Conservation (phyloP, 2,888 invertebrate species). For the Cenopis cana region DNA sequence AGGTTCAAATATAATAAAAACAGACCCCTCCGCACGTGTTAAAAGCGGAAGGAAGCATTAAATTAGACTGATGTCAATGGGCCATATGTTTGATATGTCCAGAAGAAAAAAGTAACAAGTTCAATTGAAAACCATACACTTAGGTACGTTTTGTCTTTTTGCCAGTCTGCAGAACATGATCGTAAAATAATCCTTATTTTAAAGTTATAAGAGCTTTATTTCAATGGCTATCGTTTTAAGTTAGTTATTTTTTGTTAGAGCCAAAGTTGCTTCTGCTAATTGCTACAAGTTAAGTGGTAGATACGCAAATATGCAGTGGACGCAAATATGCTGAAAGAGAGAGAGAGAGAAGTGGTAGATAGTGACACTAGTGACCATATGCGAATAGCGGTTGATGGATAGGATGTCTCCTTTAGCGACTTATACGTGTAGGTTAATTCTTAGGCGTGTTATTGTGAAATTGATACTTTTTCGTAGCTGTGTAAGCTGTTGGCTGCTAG, state of each 20-base stretch:
- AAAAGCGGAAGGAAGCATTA: constrained; percentile 66
- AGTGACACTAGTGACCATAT: constrained; percentile 15
- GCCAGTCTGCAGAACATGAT: background rate
- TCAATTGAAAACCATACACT: background rate
- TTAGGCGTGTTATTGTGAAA: no score
- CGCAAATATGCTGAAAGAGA: no score
- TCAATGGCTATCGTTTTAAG: background rate
- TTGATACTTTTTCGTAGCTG: no score
- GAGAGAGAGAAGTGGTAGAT: no score
- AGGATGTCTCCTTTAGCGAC: no score
- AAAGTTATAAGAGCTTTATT: constrained; percentile 5
- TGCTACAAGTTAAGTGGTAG: background rate
- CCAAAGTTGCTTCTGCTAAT: background rate
- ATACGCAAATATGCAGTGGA: no score
- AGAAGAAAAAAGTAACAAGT: background rate
- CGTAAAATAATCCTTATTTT: constrained; percentile 6
- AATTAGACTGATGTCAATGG: constrained; percentile 60
- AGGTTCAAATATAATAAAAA: constrained; percentile 23
- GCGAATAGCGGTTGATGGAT: constrained; percentile 1
- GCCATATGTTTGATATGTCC: constrained; percentile 46
- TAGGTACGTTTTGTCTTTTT: background rate
- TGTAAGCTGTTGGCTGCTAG: no score
- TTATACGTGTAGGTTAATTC: no score
- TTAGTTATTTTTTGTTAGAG: background rate
- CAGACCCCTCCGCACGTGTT: constrained; percentile 61